Conservation (phyloP, 2,797 vertebrate species). For the Oryzias sinensis region DNA sequence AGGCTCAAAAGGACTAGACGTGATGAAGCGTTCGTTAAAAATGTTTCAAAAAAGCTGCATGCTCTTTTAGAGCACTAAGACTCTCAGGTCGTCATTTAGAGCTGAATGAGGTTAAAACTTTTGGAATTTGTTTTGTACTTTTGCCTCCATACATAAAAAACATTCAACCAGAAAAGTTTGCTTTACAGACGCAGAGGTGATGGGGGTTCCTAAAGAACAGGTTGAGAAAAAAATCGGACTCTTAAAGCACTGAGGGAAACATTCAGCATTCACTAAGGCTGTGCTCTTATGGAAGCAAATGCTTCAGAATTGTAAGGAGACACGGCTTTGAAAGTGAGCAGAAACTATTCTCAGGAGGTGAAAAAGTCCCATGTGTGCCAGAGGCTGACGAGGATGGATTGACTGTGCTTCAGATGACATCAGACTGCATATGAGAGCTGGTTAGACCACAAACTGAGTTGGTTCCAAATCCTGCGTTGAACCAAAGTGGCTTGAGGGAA, state of each 20-base stretch:
- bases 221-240: slow-evolving; percentile 50
- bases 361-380: slow-evolving; percentile 30
- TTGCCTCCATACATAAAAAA: slow-evolving; percentile 32
- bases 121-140: slow-evolving; percentile 11
- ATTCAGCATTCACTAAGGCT: slow-evolving; percentile 8
- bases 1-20: slow-evolving; percentile 7
- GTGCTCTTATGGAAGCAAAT: slow-evolving; percentile 10
- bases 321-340: slow-evolving; percentile 6
- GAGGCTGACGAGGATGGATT: slow-evolving; percentile 15
- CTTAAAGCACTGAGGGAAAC: slow-evolving; percentile 31
- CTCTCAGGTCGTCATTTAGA: not conserved
- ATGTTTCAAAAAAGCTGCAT: slow-evolving; percentile 11
- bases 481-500: slow-evolving; percentile 24
- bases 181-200: not conserved
- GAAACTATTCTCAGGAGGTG: slow-evolving; percentile 31
- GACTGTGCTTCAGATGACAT: slow-evolving; percentile 59
- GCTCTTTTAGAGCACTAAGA: not conserved
- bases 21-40: slow-evolving; percentile 12
- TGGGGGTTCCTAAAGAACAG: slow-evolving; percentile 24
- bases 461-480: slow-evolving; percentile 36
- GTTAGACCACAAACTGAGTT: slow-evolving; percentile 14
- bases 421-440: slow-evolving; percentile 19
- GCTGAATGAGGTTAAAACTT: slow-evolving; percentile 20
- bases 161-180: slow-evolving; percentile 24
- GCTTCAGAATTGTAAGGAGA: slow-evolving; percentile 16